Evolutionary conservation across 2,797 vertebrate species (phyloP), one percentile per base, ranked within the genome.

Genomic region (Heteromormyrus szaboi): DNA sequence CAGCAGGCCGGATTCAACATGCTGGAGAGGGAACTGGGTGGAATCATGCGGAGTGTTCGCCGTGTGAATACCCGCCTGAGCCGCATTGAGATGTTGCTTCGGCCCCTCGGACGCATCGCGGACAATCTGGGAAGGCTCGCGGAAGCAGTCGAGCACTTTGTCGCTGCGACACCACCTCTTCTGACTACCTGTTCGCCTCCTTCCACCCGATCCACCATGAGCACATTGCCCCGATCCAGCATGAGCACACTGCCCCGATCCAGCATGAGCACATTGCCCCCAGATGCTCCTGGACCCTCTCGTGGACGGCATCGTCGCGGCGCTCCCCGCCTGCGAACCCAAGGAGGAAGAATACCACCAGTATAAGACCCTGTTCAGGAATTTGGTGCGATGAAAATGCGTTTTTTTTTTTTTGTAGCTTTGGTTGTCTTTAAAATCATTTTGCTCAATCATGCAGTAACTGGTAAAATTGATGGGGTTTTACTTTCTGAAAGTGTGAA

Each of bases 11-110:
- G 85, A 41, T 86, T 86, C 29, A 56, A 86, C 85, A 86, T 86
- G 50, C 85, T 86, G 85, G 85, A 56, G 51, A 86, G 85, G 29
- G 85, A 86, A 56, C 48, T 86, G 51, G 50, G 51, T 54, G 84
- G 84, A 86, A 86, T 86, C 41, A 54, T 29, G 50, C 12, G 84
- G 25, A 54, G 46, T 19, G 84, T 86, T 0, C 44, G 84, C 25
- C 53, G 50, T 19, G 84, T 86, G 46, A 86, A 86, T 14, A 72
- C 29, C 14, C 68, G 68, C 4, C 12, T 72, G 33, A 72, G 68
- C 68, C 68, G 68, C 33, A 41, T 72, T 7, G 68, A 72, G 68
- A 72, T 72, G 68, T 19, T 72, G 68, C 68, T 72, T 5, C 68
- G 68, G 68, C 68, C 68, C 4, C 68, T 72, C 14, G 68, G 68